Evolutionary conservation across 2,113 vertebrate species (phyloP).

Genomic region (Myiozetetes cayanensis): DNA sequence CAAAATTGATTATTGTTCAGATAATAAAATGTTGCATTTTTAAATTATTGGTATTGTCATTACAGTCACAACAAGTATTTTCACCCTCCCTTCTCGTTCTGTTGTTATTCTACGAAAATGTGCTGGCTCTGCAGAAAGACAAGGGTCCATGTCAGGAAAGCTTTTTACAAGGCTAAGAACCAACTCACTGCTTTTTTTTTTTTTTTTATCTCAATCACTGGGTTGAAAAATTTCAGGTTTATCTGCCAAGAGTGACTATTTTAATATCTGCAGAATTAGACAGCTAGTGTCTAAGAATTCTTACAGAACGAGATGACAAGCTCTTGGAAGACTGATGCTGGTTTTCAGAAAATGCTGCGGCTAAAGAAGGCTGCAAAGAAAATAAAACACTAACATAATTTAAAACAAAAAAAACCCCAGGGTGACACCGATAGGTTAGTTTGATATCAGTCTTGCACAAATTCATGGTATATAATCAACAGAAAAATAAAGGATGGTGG

Average conservation of each 20-base stretch:
- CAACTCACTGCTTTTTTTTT: neutral
- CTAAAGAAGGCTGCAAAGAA: neutral
- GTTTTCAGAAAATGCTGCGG: neutral
- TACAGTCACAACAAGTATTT: neutral
- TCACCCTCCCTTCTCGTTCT: neutral
- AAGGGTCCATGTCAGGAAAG: constrained; percentile 14
- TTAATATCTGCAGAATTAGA: constrained; percentile 12
- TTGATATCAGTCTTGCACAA: neutral
- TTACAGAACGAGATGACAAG: neutral
- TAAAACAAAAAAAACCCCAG: neutral
- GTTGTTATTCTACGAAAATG: neutral
- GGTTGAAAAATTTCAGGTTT: neutral
- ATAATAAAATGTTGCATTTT: constrained; percentile 4
- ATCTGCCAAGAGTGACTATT: neutral
- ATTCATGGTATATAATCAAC: neutral
- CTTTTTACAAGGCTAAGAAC: constrained; percentile 9
- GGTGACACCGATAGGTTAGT: neutral
- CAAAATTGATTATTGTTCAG: neutral
- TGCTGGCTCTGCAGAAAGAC: constrained; percentile 7
- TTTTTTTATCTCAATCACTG: neutral
- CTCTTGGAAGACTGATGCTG: neutral
- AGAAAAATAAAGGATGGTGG: neutral
- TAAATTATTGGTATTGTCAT: neutral
- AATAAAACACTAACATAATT: neutral
- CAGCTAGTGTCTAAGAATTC: neutral